Base-by-base conservation (phyloP, 2,888 invertebrate genomes). In the Liopterus haemorrhoidalis region DNA sequence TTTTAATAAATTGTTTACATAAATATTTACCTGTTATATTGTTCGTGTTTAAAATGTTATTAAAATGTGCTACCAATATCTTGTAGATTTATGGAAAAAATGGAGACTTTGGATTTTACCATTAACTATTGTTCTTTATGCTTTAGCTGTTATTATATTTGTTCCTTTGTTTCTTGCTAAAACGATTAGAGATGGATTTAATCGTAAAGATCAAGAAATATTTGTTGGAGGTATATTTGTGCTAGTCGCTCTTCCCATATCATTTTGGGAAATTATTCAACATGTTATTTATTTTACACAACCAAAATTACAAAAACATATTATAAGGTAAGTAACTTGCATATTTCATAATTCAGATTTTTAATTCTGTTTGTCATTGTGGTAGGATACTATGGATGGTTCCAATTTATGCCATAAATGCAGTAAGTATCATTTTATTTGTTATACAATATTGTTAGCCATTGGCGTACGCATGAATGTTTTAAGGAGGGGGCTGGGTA, bases 381-480 rank as follows among this genome's bases (percentile, higher is more conserved):
- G 76, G 54, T 69, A 88, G 90, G 66, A 87, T 95, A 66, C 66
- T 95, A 55, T 94, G 94, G 93, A 95, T 95, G 95, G 94, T 95
- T 41, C 95, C 95, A 49, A 93, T 95, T 58, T 95, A 95, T 74
- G 91, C 93, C 27, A 69, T 90, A 5, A 93, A 95, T 78, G 92
- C 94, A 54, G 87, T 88, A 75, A 79, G 83, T 76, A 59, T 36
- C 50, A 6, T 36, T 5, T 3, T 15, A 28, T n/a, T n/a, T n/a
- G n/a, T n/a, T n/a, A n/a, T n/a, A n/a, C n/a, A n/a, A n/a, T n/a
- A n/a, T n/a, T n/a, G n/a, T n/a, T n/a, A n/a, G n/a, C n/a, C n/a
- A n/a, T n/a, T n/a, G n/a, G n/a, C n/a, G n/a, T n/a, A n/a, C n/a
- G n/a, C n/a, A n/a, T n/a, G n/a, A n/a, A n/a, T n/a, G n/a, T n/a